Evolutionary conservation across 2,113 vertebrate genomes (phyloP).

Genomic region (Globicephala melas): DNA sequence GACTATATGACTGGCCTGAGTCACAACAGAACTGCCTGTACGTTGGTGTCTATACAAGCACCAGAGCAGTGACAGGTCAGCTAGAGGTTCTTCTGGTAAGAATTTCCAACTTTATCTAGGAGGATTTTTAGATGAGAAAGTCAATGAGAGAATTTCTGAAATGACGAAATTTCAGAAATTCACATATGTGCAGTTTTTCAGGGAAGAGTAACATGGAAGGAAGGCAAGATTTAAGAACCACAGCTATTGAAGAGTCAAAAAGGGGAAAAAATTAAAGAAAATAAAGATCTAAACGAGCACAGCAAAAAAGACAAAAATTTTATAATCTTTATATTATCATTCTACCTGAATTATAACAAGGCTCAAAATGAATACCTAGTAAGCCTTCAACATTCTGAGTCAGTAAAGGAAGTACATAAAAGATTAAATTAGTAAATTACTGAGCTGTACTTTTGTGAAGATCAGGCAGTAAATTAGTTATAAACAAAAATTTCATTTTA

Average conservation of each 20-base stretch:
- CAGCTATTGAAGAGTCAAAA: neutral
- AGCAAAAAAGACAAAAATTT: neutral
- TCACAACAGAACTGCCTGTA: neutral
- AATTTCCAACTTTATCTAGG: neutral
- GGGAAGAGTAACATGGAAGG: neutral
- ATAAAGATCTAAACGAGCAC: neutral
- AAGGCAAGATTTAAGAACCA: neutral
- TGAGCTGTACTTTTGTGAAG: neutral
- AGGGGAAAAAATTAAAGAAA: neutral
- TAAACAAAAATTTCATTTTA: neutral
- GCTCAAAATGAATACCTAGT: neutral
- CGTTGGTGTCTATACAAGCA: neutral
- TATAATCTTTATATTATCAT: neutral
- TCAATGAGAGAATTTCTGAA: neutral
- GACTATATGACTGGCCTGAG: neutral
- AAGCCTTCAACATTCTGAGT: neutral
- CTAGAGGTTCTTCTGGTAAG: neutral
- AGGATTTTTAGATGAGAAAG: neutral
- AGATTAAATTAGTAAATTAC: neutral
- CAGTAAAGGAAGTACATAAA: neutral
- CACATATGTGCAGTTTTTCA: neutral
- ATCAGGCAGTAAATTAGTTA: neutral
- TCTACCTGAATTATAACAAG: neutral
- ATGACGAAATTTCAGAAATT: neutral
- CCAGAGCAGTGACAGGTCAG: neutral